A percentile compares a stretch with the other conserved stretches of the same genome.
phyloP scores from a whole-genome alignment of 1,140 invertebrate species.

The Leptoteleia sp. region DNA sequence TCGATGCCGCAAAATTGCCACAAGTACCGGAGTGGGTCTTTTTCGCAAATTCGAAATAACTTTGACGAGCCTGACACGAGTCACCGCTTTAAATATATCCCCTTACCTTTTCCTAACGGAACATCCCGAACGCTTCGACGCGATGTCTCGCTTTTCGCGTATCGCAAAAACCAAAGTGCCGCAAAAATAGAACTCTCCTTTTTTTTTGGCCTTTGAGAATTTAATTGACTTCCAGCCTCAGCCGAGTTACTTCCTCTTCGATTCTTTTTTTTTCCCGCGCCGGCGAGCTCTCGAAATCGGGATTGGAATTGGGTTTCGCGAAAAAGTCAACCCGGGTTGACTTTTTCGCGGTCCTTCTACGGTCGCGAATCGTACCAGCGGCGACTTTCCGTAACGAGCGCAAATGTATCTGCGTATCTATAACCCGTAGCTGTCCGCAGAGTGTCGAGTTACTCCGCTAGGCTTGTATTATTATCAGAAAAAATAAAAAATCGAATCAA shows the following conservation, averaged over 20 bases:
- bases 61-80: constrained; percentile 41
- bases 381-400: neutral
- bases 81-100: constrained; percentile 45
- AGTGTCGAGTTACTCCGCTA: constrained; percentile 9
- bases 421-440: constrained; percentile 1
- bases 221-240: neutral
- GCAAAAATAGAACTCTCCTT: constrained; percentile 20
- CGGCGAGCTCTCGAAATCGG: too few species aligned
- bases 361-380: constrained; percentile 1
- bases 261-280: too few species aligned
- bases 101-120: constrained; percentile 17
- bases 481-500: too few species aligned
- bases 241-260: too few species aligned
- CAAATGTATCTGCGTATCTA: constrained; percentile 2
- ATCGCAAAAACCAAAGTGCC: constrained; percentile 19
- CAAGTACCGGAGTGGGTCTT: constrained; percentile 57
- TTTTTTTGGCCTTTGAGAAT: neutral
- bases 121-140: constrained; percentile 14
- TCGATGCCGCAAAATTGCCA: constrained; percentile 53
- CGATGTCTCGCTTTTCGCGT: constrained; percentile 26
- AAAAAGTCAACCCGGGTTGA: too few species aligned
- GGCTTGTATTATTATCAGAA: constrained; percentile 8
- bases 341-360: constrained; percentile 1
- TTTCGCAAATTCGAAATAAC: constrained; percentile 51
- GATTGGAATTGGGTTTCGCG: neutral